Base-by-base conservation (phyloP, 2,888 invertebrate species). In the Drosophila maculinotata region DNA sequence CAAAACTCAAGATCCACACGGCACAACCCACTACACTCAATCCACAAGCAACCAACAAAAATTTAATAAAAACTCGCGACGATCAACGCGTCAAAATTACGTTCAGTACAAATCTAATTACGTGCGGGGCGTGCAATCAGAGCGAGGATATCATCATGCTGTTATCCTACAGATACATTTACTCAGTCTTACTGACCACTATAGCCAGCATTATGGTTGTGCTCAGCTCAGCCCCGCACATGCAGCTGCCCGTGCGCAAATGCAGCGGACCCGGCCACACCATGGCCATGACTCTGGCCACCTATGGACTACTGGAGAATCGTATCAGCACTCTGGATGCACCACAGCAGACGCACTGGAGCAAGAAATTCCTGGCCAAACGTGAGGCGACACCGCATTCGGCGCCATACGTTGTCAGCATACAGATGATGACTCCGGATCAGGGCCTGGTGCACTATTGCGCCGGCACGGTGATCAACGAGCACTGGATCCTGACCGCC, bases 401-500 rank as follows among this genome's bases (percentile, higher is more conserved):
- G 8, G 91, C 91, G 3, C 91, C 91, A 2, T 90, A 88, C 53
- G 84, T 90, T 15, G 90, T 91, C 8, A 90, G 90, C 35, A 89
- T 91, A 53, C 91, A 91, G 70, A 60, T 85, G 66, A 80, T 79
- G 80, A 89, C 88, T 25, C 82, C 87, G 3, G 79, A 79, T 14
- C 80, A 79, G 12, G 86, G 86, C 0, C 64, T 83, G n/a, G 80
- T 90, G 0, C 91, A 91, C 68, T 90, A 89, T 38, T 91, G 91
- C 49, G 91, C 91, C 9, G 91, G 91, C 28, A 88, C 91, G 10
- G 79, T 91, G 4, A 89, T 91, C 48, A 90, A 90, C 57, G 89
- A 90, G 59, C 75, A 91, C 56, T 91, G 91, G 91, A 90, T 91
- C 67, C 39, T 91, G 20, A 91, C 91, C 0, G 91, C 91, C 7